Conservation (phyloP, 2,888 invertebrate genomes). For the Athalia cordata region DNA sequence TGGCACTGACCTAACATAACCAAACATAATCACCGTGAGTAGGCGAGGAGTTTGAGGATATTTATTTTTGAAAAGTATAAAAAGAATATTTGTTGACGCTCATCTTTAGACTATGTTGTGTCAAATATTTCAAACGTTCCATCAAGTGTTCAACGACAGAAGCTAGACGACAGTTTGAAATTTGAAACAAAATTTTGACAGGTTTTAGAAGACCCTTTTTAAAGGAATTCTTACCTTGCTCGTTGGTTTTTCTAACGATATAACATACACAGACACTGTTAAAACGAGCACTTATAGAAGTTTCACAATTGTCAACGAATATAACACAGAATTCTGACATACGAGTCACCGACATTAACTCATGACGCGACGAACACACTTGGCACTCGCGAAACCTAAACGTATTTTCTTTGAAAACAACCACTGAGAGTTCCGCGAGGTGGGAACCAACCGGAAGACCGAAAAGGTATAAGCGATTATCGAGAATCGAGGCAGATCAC, state of each 20-base stretch:
- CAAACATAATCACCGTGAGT: not conserved
- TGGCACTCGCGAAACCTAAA: no score
- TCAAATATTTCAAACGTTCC: no score
- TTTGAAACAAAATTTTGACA: not conserved
- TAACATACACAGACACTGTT: not conserved
- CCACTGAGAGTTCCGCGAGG: slow-evolving; percentile 30
- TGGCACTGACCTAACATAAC: slow-evolving; percentile 44
- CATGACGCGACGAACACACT: no score
- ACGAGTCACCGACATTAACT: not conserved
- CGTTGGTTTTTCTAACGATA: not conserved
- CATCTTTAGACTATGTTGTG: no score
- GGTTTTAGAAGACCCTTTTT: not conserved
- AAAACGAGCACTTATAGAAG: not conserved
- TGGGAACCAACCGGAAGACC: slow-evolving; percentile 39
- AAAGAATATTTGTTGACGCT: no score
- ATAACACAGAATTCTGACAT: not conserved
- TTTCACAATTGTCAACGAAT: not conserved
- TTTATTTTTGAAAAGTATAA: no score
- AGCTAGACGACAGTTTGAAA: not conserved
- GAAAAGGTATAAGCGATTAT: not conserved
- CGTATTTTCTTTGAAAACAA: slow-evolving; percentile 30
- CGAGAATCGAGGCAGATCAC: not conserved
- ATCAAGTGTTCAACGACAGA: no score
- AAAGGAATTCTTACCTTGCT: not conserved
- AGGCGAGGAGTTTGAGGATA: no score